phyloP scores from a whole-genome alignment of 2,888 invertebrate genomes.

The Epicampocera succincta region DNA sequence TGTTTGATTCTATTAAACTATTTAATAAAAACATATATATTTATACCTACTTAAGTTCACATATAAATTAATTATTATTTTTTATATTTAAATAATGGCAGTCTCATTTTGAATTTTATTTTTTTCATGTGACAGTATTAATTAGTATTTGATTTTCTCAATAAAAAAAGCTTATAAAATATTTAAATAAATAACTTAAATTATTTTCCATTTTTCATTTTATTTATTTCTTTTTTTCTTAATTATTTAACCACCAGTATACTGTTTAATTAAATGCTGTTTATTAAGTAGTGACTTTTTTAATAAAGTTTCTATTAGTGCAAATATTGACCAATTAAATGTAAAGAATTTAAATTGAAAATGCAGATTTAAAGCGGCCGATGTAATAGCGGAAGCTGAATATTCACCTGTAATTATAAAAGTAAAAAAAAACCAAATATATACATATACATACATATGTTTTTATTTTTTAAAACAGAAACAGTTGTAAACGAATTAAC shows the following conservation, averaged over 20 bases:
- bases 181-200: constrained; percentile 12
- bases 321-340: constrained; percentile 42
- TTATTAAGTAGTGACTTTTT: constrained; percentile 7
- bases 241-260: constrained; percentile 60
- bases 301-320: constrained; percentile 14
- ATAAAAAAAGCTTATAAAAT: constrained; percentile 49
- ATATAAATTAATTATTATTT: constrained; percentile 26
- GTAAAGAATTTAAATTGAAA: constrained; percentile 31
- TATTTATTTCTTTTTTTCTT: constrained; percentile 7
- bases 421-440: background rate
- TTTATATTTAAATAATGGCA: constrained; percentile 59
- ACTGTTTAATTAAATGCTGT: constrained; percentile 48
- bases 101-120: constrained; percentile 53
- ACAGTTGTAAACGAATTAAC: background rate
- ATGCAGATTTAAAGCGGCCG: constrained; percentile 69
- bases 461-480: background rate
- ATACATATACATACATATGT: no score
- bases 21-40: background rate
- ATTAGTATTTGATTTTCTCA: constrained; percentile 31
- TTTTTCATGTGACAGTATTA: constrained; percentile 49
- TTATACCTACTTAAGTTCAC: background rate
- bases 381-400: constrained; percentile 81
- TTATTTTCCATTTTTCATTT: constrained; percentile 9
- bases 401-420: constrained; percentile 78
- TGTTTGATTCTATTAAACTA: no score